Base-by-base conservation (phyloP, 2,113 vertebrate species). In the Scolopax mira region DNA sequence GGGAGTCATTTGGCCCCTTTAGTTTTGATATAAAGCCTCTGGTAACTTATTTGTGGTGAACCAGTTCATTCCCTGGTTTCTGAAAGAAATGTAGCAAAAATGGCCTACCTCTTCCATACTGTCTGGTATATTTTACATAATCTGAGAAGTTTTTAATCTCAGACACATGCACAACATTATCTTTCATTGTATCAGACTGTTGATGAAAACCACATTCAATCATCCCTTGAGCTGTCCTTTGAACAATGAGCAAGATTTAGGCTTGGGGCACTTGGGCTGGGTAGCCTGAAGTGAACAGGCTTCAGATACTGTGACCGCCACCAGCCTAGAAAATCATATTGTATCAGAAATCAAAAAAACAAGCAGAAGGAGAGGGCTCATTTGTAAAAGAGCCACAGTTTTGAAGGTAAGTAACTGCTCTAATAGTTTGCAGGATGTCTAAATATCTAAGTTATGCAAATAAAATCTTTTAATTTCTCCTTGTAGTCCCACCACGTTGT, bases 381-480 rank as follows among this genome's bases (percentile, higher is more conserved):
- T 90, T 62, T 81, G 18, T 85, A 54, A 85, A 78, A 78, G 21
- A 89, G 37, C 33, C 39, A 85, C 67, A 79, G n/a, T 93, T 94
- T 91, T 91, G 94, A 96, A 94, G 85, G 79, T 85, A 85, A 88
- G 73, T 92, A 96, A 92, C 81, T 89, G 54, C 62, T 96, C 54
- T 91, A 77, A 87, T 80, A 81, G 61, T 96, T 96, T 85, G 69
- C 83, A 93, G 78, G 78, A 54, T 87, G 67, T 85, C 48, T 97
- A 91, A 96, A 98, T 97, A 92, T 90, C 18, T 13, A 93, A 94
- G 28, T 90, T 85, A 93, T 85, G 58, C 89, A 93, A 97, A 83
- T 96, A 96, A 95, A 94, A 87, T 85, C 7, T 95, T 74, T 65
- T 74, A 21, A 79, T 94, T 97, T 95, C 72, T 94, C 74, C 80